Conservation (phyloP, 2,113 vertebrate genomes). For the Melierax canorus region DNA sequence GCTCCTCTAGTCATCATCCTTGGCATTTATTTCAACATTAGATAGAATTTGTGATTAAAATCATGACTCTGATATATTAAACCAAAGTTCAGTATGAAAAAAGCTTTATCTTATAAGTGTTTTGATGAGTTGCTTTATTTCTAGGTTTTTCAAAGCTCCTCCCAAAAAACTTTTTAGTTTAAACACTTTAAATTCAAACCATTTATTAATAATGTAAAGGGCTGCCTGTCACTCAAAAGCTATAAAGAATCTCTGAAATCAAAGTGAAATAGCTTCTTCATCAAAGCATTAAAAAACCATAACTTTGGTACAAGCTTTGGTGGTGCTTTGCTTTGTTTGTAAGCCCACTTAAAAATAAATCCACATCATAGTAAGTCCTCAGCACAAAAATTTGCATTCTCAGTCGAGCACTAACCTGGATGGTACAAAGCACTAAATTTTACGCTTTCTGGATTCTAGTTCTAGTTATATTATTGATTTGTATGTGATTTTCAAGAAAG, state of each 20-base stretch:
- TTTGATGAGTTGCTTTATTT: constrained; percentile 6
- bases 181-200: constrained; percentile 53
- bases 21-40: constrained; percentile 2
- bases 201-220: constrained; percentile 72
- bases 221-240: constrained; percentile 28
- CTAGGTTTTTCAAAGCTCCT: constrained; percentile 32
- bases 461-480: neutral
- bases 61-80: neutral
- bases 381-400: neutral
- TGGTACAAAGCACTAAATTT: neutral
- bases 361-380: neutral
- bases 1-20: neutral
- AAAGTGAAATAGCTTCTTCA: constrained; percentile 44
- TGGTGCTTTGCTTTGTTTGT: neutral
- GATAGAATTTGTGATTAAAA: constrained; percentile 36
- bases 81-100: neutral
- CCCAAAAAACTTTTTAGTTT: constrained; percentile 38
- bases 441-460: neutral
- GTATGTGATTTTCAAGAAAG: neutral
- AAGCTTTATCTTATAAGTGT: neutral
- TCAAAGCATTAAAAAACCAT: neutral
- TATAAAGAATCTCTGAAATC: constrained; percentile 38
- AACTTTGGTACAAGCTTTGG: neutral
- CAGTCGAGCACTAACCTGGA: neutral
- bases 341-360: neutral